Evolutionary conservation across 2,797 vertebrate species (phyloP).

Genomic region (Lophius americanus): DNA sequence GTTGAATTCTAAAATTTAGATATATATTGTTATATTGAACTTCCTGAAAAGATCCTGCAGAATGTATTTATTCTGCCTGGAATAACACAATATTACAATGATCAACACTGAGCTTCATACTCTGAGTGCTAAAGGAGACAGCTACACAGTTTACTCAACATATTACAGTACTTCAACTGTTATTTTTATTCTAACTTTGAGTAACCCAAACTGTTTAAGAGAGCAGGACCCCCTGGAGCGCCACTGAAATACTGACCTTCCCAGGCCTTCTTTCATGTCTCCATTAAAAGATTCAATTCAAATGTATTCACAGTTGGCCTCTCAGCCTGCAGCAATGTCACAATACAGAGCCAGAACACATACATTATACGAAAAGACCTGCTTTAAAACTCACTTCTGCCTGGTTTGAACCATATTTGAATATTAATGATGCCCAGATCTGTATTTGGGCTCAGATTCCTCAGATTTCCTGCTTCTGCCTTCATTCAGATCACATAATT

Average conservation of each 20-base stretch:
- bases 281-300: conserved; percentile 75
- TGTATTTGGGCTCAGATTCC: conserved; percentile 70
- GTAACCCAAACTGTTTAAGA: conserved; percentile 58
- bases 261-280: conserved; percentile 65
- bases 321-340: conserved; percentile 59
- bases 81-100: not conserved
- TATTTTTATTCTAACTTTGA: conserved; percentile 52
- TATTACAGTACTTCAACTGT: conserved; percentile 12
- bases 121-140: conserved; percentile 8
- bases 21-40: not conserved
- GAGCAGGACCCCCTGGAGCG: conserved; percentile 47
- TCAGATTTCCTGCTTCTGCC: conserved; percentile 41
- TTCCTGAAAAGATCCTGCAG: not conserved
- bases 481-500: conserved; percentile 48
- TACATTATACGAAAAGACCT: conserved; percentile 74
- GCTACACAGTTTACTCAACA: conserved; percentile 20
- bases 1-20: not conserved
- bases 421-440: conserved; percentile 78
- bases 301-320: conserved; percentile 76
- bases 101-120: conserved; percentile 18
- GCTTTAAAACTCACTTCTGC: conserved; percentile 71
- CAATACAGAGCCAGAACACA: conserved; percentile 72
- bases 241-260: conserved; percentile 72
- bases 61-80: not conserved
- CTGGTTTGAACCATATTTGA: conserved; percentile 68